phyloP scores from a whole-genome alignment of 1,140 invertebrate genomes.

The Holcopasites calliopsidis region DNA sequence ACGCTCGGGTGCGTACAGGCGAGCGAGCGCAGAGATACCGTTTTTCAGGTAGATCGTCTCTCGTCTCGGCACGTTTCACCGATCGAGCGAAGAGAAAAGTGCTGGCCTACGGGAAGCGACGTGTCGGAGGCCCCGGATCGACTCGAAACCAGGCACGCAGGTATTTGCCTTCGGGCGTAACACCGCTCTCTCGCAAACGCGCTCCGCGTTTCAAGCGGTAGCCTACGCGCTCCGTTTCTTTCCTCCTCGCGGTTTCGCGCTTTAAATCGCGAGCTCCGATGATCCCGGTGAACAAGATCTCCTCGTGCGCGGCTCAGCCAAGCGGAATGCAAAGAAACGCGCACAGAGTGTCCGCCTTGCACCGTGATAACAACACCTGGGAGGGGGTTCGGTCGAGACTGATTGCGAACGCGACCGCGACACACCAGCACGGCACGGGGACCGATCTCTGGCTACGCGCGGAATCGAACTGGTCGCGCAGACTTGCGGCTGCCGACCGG shows the following conservation, averaged over 20 bases:
- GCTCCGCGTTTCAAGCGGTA: constrained; percentile 3
- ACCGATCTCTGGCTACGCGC: constrained; percentile 61
- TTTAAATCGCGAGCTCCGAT: not conserved
- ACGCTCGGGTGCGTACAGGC: not conserved
- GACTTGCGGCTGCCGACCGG: constrained; percentile 66
- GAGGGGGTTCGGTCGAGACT: not conserved
- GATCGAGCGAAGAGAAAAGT: constrained; percentile 26
- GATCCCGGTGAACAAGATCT: not conserved
- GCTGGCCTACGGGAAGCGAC: constrained; percentile 28
- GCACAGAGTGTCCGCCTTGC: not conserved
- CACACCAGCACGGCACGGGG: constrained; percentile 28
- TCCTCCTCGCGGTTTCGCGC: not conserved
- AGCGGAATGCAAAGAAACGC: not conserved
- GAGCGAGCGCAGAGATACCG: not conserved
- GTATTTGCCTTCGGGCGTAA: constrained; percentile 71
- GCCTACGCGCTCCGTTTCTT: constrained; percentile 35
- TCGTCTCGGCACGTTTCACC: constrained; percentile 3
- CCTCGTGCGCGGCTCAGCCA: not conserved
- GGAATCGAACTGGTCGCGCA: constrained; percentile 71
- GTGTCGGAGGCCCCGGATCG: constrained; percentile 34
- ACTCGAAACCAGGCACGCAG: constrained; percentile 68
- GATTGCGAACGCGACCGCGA: not conserved
- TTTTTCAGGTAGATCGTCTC: not conserved
- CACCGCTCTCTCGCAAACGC: constrained; percentile 46
- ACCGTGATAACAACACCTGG: not conserved